phyloP scores from a whole-genome alignment of 2,888 invertebrate genomes.

The Drosophila kanekoi region DNA sequence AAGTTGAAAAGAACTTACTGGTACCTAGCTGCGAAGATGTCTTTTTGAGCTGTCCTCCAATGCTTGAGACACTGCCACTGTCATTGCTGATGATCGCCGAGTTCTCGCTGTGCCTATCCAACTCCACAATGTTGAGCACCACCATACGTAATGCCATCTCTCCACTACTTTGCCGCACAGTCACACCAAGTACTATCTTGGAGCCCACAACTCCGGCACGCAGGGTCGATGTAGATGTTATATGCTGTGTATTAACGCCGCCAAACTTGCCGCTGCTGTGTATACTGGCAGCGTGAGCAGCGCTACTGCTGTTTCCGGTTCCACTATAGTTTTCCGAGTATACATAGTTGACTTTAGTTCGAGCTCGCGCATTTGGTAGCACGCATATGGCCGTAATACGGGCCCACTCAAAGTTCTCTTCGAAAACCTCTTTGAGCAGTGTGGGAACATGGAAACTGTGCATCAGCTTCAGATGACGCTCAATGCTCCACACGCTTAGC shows the following conservation, averaged over 20 bases:
- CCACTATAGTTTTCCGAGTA: constrained; percentile 69
- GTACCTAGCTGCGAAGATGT: constrained; percentile 60
- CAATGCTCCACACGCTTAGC: constrained; percentile 93
- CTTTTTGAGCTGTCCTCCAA: constrained; percentile 63
- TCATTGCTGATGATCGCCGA: constrained; percentile 61
- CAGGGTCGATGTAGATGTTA: constrained; percentile 81
- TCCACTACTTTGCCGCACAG: constrained; percentile 77
- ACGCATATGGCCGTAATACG: constrained; percentile 91
- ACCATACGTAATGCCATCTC: constrained; percentile 78
- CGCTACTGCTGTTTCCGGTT: constrained; percentile 46
- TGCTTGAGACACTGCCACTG: constrained; percentile 64
- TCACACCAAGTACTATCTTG: constrained; percentile 81
- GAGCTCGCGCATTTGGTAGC: constrained; percentile 87
- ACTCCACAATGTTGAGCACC: constrained; percentile 80
- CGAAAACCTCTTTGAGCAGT: constrained; percentile 81
- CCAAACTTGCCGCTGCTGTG: constrained; percentile 56
- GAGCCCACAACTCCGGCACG: constrained; percentile 82
- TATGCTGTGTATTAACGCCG: constrained; percentile 62
- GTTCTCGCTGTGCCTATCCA: constrained; percentile 68
- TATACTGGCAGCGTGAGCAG: constrained; percentile 37
- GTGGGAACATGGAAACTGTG: constrained; percentile 86
- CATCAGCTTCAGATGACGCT: constrained; percentile 90
- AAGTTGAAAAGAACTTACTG: constrained; percentile 38
- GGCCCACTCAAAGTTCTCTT: constrained; percentile 82
- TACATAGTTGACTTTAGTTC: constrained; percentile 77